A percentile compares a stretch with the other conserved stretches of the same genome.
phyloP scores from a whole-genome alignment of 2,888 invertebrate genomes.

The Cryptus viduatorius region DNA sequence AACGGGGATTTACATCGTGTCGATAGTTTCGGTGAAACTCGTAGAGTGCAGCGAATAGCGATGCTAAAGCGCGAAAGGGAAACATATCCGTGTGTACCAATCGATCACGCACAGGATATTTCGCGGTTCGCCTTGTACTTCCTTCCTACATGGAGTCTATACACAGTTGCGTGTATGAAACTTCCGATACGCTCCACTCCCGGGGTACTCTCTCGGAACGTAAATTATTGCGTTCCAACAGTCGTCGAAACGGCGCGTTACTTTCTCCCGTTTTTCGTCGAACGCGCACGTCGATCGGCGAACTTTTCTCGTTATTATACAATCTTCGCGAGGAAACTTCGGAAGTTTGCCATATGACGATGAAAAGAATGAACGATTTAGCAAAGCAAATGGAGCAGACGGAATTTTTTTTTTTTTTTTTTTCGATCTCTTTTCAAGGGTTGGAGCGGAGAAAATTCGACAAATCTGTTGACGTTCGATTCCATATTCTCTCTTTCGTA shows the following conservation, averaged over 20 bases:
- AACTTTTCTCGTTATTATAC: constrained; percentile 60
- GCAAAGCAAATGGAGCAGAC: constrained; percentile 10
- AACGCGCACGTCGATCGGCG: not conserved
- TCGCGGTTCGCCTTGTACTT: constrained; percentile 5
- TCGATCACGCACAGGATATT: constrained; percentile 29
- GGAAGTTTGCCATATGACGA: constrained; percentile 17
- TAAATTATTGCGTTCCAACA: constrained; percentile 7
- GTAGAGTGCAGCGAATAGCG: constrained; percentile 9
- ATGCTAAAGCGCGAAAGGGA: not conserved
- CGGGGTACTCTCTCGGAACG: constrained; percentile 9
- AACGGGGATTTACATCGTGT: constrained; percentile 14
- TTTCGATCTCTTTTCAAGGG: not conserved
- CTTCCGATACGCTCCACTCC: constrained; percentile 16
- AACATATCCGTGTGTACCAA: not conserved
- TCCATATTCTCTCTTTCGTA: constrained; percentile 8
- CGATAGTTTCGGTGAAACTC: not conserved
- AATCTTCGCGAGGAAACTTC: constrained; percentile 6
- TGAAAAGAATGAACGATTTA: constrained; percentile 21
- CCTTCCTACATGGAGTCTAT: constrained; percentile 1
- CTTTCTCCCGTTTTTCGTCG: constrained; percentile 26
- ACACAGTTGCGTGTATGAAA: not conserved
- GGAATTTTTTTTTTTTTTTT: constrained; percentile 6
- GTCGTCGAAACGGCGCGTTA: constrained; percentile 34
- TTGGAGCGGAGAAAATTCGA: not conserved
- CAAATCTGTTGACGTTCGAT: constrained; percentile 10